Conservation (phyloP, 2,888 invertebrate genomes). For the Leptura quadrifasciata region DNA sequence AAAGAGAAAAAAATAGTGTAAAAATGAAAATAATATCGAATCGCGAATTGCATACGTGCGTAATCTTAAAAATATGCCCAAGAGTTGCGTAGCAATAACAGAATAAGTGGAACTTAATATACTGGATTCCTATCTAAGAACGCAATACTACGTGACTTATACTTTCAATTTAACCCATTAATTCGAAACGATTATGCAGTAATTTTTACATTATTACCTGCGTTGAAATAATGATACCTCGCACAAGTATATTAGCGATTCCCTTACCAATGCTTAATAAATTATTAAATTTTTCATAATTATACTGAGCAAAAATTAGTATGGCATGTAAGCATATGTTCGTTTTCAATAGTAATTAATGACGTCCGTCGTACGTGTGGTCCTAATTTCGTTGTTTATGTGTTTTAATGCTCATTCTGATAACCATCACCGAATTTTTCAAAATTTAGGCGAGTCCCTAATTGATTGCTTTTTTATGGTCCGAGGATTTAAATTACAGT, state of each 20-base stretch:
- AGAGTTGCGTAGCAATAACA: no score
- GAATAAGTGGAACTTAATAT: no score
- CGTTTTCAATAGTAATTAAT: constrained; percentile 33
- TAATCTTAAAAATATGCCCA: no score
- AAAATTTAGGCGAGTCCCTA: constrained; percentile 28
- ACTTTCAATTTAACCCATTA: no score
- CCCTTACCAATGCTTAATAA: background rate
- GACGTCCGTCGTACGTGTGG: constrained; percentile 43
- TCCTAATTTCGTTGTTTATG: constrained; percentile 36
- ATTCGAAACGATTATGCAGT: no score
- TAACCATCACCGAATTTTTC: constrained; percentile 39
- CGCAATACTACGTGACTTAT: no score
- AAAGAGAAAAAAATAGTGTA: no score
- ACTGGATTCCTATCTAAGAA: no score
- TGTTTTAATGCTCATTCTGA: constrained; percentile 31
- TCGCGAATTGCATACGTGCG: no score
- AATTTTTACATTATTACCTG: background rate
- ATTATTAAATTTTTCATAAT: background rate
- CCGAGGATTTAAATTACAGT: background rate
- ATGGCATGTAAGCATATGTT: background rate
- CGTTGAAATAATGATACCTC: background rate
- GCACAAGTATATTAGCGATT: background rate
- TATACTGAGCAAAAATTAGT: background rate
- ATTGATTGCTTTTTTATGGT: constrained; percentile 36
- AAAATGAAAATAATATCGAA: no score